A percentile compares a stretch with the other conserved stretches of the same genome.
Evolutionary conservation across 2,797 vertebrate species (phyloP).

Genomic region (Benthosema pterotum): DNA sequence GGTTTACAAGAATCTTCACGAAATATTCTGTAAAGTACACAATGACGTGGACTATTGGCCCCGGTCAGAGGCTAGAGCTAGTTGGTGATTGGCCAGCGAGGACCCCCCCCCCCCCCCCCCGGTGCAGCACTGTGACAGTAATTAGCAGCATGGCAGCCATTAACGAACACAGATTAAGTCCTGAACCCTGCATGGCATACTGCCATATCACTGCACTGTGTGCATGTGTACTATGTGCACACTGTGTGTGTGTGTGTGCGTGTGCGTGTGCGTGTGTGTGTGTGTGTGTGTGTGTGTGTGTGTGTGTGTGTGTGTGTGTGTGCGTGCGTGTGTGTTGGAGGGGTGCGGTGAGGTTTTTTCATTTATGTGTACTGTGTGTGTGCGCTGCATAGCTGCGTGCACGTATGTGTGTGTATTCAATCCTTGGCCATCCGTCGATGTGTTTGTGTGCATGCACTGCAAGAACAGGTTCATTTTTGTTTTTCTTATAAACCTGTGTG

Average conservation of each 20-base stretch:
- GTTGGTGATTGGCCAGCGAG: conserved; percentile 79
- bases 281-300: neutral
- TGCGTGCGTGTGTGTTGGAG: no score
- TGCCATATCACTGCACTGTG: conserved; percentile 84
- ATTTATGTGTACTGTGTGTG: conserved; percentile 6
- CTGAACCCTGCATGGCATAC: conserved; percentile 86
- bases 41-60: no score
- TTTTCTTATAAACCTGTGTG: neutral
- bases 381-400: neutral
- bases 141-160: conserved; percentile 98
- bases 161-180: conserved; percentile 95
- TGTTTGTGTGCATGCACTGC: conserved; percentile 41
- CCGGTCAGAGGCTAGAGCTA: conserved; percentile 71
- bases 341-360: no score
- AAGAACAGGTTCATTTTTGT: conserved; percentile 29
- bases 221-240: conserved; percentile 59
- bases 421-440: conserved; percentile 58
- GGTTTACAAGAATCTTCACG: no score
- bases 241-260: conserved; percentile 44
- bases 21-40: no score
- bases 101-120: no score
- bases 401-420: conserved; percentile 47
- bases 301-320: neutral
- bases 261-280: conserved; percentile 5
- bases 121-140: conserved; percentile 87